Evolutionary conservation across 2,113 vertebrate genomes (phyloP).

Genomic region (Rhinoptilus africanus): DNA sequence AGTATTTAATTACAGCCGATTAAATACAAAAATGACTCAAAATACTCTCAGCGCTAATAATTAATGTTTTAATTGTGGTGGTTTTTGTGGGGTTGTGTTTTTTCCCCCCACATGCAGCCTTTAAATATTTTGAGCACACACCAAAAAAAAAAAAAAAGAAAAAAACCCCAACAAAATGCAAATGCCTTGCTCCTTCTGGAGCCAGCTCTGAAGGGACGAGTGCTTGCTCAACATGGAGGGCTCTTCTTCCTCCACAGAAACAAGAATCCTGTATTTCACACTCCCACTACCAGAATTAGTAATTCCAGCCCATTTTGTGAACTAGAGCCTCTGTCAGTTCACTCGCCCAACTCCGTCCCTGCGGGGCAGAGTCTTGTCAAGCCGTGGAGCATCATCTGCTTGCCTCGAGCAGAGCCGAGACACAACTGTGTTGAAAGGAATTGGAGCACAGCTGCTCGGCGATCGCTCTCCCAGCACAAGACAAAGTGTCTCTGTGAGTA

Average conservation of each 20-base stretch:
- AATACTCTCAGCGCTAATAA: conserved; percentile 60
- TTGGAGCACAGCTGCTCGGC: neutral
- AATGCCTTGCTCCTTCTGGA: neutral
- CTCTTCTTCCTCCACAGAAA: neutral
- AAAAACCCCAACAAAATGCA: neutral
- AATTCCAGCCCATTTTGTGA: conserved; percentile 15
- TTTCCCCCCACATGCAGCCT: neutral
- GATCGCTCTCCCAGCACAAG: neutral
- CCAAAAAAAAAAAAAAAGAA: neutral
- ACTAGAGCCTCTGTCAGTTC: neutral
- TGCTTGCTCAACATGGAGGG: neutral
- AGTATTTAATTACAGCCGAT: conserved; percentile 64
- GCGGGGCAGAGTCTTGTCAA: neutral
- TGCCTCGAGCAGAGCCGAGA: neutral
- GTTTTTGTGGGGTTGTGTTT: neutral
- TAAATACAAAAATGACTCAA: conserved; percentile 63
- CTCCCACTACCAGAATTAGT: neutral
- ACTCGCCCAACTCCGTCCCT: neutral
- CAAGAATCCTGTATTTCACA: neutral
- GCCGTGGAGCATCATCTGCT: neutral
- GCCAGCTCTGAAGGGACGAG: neutral
- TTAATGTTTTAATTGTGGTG: conserved; percentile 34
- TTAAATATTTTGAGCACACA: neutral
- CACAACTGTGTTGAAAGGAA: neutral
- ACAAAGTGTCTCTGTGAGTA: neutral